phyloP scores from a whole-genome alignment of 2,797 vertebrate species.

The Parauchenoglanis ngamensis region DNA sequence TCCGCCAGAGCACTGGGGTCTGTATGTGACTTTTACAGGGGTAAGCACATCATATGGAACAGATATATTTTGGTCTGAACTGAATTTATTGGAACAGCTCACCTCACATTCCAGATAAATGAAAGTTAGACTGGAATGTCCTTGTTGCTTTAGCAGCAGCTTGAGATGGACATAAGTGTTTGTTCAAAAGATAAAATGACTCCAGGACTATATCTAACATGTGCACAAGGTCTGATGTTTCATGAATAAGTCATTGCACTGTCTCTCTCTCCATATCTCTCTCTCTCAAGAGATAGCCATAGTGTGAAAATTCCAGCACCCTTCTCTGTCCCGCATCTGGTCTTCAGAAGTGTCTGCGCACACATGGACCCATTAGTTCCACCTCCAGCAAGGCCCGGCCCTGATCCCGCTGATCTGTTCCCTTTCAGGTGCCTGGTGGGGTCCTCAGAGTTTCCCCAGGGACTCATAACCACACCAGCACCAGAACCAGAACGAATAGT shows the following conservation, averaged over 20 bases:
- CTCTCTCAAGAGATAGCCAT: slow-evolving; percentile 59
- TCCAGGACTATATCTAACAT: neutral
- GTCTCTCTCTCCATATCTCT: slow-evolving; percentile 21
- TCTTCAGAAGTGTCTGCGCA: slow-evolving; percentile 74
- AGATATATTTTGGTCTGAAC: slow-evolving; percentile 64
- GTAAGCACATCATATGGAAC: slow-evolving; percentile 70
- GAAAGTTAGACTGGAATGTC: slow-evolving; percentile 57
- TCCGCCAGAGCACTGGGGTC: slow-evolving; percentile 47
- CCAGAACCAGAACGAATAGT: slow-evolving; percentile 75
- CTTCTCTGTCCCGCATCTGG: slow-evolving; percentile 76
- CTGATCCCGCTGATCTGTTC: slow-evolving; percentile 71
- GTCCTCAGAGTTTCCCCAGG: slow-evolving; percentile 61
- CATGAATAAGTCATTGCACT: slow-evolving; percentile 6
- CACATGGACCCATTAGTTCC: slow-evolving; percentile 79
- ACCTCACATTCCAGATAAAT: slow-evolving; percentile 61
- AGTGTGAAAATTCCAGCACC: slow-evolving; percentile 72
- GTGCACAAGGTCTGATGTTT: neutral
- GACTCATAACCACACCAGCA: slow-evolving; percentile 76
- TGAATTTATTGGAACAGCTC: slow-evolving; percentile 64
- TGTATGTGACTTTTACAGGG: slow-evolving; percentile 66
- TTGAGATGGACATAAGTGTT: neutral
- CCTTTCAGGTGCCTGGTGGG: slow-evolving; percentile 63
- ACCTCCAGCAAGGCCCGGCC: slow-evolving; percentile 69
- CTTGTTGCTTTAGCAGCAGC: slow-evolving; percentile 28
- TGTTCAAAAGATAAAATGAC: neutral